Conservation (phyloP, 2,797 vertebrate species). For the Malacoraja senta region DNA sequence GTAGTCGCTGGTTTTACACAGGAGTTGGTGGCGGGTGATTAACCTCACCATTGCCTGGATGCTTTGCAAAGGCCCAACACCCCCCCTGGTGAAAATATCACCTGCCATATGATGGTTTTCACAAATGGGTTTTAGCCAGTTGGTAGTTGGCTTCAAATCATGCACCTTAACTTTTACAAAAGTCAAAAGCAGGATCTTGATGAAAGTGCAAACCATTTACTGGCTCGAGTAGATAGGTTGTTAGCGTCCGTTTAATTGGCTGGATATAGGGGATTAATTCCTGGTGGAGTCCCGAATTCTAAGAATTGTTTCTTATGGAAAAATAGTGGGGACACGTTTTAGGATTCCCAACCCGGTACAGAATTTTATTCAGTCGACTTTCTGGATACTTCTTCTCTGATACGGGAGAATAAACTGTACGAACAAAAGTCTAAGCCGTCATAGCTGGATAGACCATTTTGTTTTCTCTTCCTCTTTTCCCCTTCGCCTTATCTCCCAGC, state of each 20-base stretch:
- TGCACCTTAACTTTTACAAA: slow-evolving; percentile 23
- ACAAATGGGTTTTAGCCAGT: neutral
- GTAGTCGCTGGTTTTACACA: neutral
- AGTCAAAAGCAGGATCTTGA: neutral
- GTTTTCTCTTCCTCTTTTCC: too few species aligned
- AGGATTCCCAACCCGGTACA: slow-evolving; percentile 2
- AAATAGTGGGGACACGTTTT: slow-evolving; percentile 33
- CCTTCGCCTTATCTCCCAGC: neutral
- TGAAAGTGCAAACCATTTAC: slow-evolving; percentile 3
- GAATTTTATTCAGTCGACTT: slow-evolving; percentile 2
- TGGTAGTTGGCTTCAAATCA: neutral
- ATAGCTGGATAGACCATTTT: neutral
- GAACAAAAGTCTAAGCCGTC: neutral
- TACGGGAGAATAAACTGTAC: neutral
- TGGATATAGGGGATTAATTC: slow-evolving; percentile 11
- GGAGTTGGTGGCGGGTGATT: neutral
- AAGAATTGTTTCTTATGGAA: slow-evolving; percentile 15
- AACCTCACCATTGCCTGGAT: neutral
- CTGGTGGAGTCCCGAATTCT: slow-evolving; percentile 19
- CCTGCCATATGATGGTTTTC: neutral
- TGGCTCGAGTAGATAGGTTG: slow-evolving; percentile 9
- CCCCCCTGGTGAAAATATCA: neutral
- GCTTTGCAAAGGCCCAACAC: neutral
- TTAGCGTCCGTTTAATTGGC: slow-evolving; percentile 9
- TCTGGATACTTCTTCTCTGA: neutral